Conservation (phyloP, 1,140 invertebrate species). For the Micrasema minimum region DNA sequence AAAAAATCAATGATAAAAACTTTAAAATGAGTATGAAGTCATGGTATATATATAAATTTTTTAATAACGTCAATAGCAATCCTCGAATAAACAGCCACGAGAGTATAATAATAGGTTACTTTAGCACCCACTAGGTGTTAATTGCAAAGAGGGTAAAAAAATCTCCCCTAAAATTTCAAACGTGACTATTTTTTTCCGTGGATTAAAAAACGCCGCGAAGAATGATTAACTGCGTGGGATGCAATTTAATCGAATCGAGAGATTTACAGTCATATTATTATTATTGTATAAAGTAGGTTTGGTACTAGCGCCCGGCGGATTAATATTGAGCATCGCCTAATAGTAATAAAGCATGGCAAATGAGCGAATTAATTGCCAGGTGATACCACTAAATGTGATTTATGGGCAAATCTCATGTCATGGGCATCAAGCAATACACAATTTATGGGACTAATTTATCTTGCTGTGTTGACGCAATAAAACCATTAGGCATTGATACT, state of each 20-base stretch:
- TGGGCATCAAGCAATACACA: too few species aligned
- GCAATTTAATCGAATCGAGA: background rate
- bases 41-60: too few species aligned
- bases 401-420: constrained; percentile 2
- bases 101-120: constrained; percentile 2
- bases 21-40: too few species aligned
- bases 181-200: background rate
- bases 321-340: background rate
- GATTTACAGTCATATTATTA: too few species aligned
- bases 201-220: constrained; percentile 9
- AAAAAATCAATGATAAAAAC: too few species aligned
- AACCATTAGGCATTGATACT: too few species aligned
- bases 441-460: too few species aligned
- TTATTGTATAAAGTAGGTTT: too few species aligned
- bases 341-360: background rate
- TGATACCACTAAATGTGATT: constrained; percentile 16
- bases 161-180: constrained; percentile 1
- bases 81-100: too few species aligned
- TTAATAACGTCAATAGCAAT: too few species aligned
- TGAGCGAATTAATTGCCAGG: constrained; percentile 23
- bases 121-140: background rate
- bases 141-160: constrained; percentile 17
- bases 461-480: too few species aligned
- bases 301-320: background rate
- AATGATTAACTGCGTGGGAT: constrained; percentile 11